These are phyloP conservation scores for Eledone cirrhosa DNA, from an alignment of 2,888 invertebrate species.

Conservation along the genomic window DNA sequence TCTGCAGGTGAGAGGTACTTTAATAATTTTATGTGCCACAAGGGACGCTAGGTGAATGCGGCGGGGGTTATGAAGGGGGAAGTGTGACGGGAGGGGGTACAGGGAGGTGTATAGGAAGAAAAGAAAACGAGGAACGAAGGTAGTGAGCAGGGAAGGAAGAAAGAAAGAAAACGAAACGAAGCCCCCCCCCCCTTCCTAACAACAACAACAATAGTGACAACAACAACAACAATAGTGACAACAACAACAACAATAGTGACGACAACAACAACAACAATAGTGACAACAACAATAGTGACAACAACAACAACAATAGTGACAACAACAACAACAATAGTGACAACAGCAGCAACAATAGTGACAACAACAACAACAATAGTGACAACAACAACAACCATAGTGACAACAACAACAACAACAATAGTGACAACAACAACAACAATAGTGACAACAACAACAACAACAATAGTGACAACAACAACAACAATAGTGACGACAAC, in stretches of 20 bases:
- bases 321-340: constrained; percentile 39
- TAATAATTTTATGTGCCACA: too few species aligned
- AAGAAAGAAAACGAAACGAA: background rate
- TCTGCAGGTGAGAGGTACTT: too few species aligned
- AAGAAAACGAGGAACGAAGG: background rate
- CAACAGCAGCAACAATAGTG: too few species aligned
- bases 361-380: too few species aligned
- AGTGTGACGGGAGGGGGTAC: too few species aligned
- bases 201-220: too few species aligned
- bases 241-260: constrained; percentile 38
- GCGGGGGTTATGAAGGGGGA: too few species aligned
- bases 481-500: too few species aligned
- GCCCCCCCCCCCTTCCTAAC: too few species aligned
- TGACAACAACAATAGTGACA: constrained; percentile 40
- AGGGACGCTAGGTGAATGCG: too few species aligned
- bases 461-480: too few species aligned
- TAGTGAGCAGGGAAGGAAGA: background rate
- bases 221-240: constrained; percentile 36
- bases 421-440: background rate
- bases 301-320: constrained; percentile 46
- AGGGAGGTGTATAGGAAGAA: too few species aligned
- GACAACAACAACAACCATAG: background rate
- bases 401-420: background rate
- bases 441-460: background rate
- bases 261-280: constrained; percentile 41